Evolutionary conservation across 2,113 vertebrate genomes (phyloP).

Genomic region (Emydura subglobosa): DNA sequence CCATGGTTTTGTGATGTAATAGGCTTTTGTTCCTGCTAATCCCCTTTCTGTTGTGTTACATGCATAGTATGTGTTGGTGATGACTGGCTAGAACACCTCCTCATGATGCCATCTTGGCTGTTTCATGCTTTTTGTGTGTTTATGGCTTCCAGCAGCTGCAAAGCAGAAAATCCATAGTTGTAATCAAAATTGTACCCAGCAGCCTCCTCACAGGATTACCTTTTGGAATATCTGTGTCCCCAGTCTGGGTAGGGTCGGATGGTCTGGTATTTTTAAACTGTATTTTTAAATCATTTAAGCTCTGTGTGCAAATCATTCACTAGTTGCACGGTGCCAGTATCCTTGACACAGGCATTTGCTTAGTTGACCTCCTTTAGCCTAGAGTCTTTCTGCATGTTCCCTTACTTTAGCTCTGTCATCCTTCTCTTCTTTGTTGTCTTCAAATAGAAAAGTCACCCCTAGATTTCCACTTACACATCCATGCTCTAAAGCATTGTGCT

Average conservation of each 20-base stretch:
- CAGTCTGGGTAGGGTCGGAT: background rate
- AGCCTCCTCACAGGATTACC: background rate
- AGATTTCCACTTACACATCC: background rate
- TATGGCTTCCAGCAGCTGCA: background rate
- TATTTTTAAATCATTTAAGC: background rate
- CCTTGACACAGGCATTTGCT: background rate
- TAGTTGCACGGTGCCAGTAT: background rate
- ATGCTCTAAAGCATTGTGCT: background rate
- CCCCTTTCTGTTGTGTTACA: background rate
- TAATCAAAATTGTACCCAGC: background rate
- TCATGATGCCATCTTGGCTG: background rate
- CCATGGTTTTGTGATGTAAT: fast-evolving
- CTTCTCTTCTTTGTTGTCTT: background rate
- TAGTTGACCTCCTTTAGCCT: background rate
- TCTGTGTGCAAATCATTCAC: background rate
- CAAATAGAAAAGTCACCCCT: background rate
- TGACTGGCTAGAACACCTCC: background rate
- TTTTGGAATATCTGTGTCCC: background rate
- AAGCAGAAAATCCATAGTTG: background rate
- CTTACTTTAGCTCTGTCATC: background rate
- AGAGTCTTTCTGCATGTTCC: background rate
- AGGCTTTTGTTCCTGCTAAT: background rate
- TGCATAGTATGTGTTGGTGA: background rate
- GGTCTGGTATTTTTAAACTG: background rate
- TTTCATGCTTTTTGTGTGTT: background rate